phyloP scores from a whole-genome alignment of 2,113 vertebrate species.

The Albula goreensis region DNA sequence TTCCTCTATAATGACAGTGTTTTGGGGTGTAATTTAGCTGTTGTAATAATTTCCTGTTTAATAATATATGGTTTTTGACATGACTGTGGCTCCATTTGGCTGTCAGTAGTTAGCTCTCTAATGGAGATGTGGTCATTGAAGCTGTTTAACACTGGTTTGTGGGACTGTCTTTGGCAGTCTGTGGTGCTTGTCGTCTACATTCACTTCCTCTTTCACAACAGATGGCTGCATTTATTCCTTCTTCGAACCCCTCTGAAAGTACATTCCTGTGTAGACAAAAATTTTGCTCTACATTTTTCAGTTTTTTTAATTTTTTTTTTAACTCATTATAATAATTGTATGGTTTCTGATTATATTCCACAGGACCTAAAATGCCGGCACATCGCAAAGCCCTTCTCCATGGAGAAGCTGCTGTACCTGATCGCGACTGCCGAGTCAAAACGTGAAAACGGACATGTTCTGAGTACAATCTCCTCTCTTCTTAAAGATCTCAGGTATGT shows the following conservation, averaged over 20 bases:
- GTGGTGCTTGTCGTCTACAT: background rate
- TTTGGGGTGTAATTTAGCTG: background rate
- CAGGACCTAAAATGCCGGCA: conserved; percentile 95
- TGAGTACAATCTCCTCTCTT: conserved; percentile 90
- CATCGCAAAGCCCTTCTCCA: conserved; percentile 97
- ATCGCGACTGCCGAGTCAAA: conserved; percentile 95
- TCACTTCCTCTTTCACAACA: background rate
- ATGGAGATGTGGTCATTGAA: background rate
- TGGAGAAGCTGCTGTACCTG: conserved; percentile 99
- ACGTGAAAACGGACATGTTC: conserved; percentile 91
- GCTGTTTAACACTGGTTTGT: background rate
- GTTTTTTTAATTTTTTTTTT: background rate
- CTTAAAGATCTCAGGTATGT: conserved; percentile 95
- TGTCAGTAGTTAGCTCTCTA: background rate
- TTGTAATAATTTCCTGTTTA: too few species aligned
- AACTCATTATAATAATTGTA: conserved; percentile 13
- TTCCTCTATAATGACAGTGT: background rate
- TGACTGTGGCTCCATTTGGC: background rate
- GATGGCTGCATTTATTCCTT: background rate
- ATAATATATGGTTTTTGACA: background rate
- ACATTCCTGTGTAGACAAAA: background rate
- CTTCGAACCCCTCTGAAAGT: background rate
- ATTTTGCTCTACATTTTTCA: background rate
- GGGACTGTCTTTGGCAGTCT: background rate
- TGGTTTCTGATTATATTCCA: background rate